These are phyloP conservation scores for Augochlora pura DNA, from an alignment of 1,140 invertebrate species.

Conservation along the genomic window DNA sequence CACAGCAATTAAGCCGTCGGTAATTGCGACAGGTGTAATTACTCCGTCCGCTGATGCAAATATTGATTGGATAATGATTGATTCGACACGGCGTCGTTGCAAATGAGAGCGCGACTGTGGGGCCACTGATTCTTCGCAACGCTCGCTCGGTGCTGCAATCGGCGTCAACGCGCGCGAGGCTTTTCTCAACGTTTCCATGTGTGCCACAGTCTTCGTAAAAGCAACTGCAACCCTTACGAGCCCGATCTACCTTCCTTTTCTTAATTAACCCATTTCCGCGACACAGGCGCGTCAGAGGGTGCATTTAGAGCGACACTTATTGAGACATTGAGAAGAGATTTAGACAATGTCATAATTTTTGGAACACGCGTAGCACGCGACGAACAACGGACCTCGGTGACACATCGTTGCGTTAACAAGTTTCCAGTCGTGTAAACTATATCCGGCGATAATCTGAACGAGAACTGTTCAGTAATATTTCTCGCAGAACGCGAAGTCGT, in stretches of 20 bases:
- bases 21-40: slow-evolving; percentile 12
- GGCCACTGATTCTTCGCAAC: too few species aligned
- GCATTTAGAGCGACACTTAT: too few species aligned
- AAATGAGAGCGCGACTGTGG: too few species aligned
- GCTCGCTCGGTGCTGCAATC: too few species aligned
- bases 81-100: background rate
- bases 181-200: too few species aligned
- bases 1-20: background rate
- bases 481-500: slow-evolving; percentile 16
- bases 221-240: too few species aligned
- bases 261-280: too few species aligned
- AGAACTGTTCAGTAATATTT: slow-evolving; percentile 43
- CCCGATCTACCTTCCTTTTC: too few species aligned
- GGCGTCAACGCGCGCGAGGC: too few species aligned
- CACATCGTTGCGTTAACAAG: slow-evolving; percentile 51
- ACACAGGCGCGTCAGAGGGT: too few species aligned
- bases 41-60: background rate
- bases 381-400: slow-evolving; percentile 47
- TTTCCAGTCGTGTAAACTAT: slow-evolving; percentile 33
- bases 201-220: too few species aligned
- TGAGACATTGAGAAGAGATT: too few species aligned
- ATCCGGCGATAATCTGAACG: slow-evolving; percentile 15
- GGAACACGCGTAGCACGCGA: slow-evolving; percentile 48
- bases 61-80: background rate
- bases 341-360: background rate